Conservation (phyloP, 2,797 vertebrate species). For the Pitangus sulphuratus region DNA sequence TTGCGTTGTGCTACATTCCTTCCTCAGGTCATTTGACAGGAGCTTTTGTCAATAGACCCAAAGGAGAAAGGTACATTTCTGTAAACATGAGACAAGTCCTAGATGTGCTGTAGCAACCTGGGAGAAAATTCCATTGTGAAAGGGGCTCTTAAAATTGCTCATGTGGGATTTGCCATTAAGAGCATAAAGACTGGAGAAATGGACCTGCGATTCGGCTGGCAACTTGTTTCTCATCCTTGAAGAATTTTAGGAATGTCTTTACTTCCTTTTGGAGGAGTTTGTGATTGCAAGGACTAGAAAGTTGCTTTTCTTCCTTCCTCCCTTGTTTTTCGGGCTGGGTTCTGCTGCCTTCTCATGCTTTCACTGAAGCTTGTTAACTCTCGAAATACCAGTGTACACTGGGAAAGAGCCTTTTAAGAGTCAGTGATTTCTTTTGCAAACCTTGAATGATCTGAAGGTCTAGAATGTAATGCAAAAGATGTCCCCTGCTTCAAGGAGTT, state of each 20-base stretch:
- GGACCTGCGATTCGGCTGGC: constrained; percentile 31
- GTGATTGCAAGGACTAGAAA: background rate
- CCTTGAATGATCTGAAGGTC: background rate
- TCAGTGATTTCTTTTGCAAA: background rate
- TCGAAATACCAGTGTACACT: background rate
- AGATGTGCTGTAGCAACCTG: background rate
- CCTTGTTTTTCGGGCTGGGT: background rate
- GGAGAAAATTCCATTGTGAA: constrained; percentile 44
- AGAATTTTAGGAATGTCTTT: constrained; percentile 71
- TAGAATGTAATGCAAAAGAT: background rate
- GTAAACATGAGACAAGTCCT: constrained; percentile 47
- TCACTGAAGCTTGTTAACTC: constrained; percentile 38
- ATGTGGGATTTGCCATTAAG: constrained; percentile 37
- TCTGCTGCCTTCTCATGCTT: background rate
- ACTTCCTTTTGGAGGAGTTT: constrained; percentile 57
- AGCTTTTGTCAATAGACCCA: constrained; percentile 36
- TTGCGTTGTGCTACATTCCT: constrained; percentile 55
- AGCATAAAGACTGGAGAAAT: constrained; percentile 15
- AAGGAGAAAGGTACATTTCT: constrained; percentile 50
- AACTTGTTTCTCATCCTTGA: constrained; percentile 50
- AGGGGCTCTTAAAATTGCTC: constrained; percentile 38
- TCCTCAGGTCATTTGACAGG: constrained; percentile 43
- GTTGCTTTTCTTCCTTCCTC: constrained; percentile 44
- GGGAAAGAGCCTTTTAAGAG: background rate
- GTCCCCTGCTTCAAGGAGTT: background rate